Percentiles rank a stretch among this genome's conserved stretches.
Evolutionary conservation across 1,140 invertebrate genomes (phyloP).

Genomic region (Papilio helenus): DNA sequence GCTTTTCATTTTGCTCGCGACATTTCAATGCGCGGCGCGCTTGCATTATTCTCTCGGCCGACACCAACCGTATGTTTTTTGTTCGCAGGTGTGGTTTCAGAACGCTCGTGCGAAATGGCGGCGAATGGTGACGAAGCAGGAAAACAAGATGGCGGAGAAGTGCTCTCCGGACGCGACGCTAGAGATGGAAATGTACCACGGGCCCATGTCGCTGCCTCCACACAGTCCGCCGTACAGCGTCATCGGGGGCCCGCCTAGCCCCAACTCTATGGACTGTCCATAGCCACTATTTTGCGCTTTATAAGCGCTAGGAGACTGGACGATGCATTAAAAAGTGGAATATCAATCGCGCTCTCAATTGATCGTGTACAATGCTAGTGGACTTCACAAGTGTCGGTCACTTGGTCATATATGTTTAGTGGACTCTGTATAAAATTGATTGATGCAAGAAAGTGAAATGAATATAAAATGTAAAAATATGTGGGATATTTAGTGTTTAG

Average conservation of each 20-base stretch:
- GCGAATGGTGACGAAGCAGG: slow-evolving; percentile 94
- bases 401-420: slow-evolving; percentile 34
- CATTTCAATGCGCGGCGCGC: slow-evolving; percentile 52
- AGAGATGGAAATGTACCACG: slow-evolving; percentile 84
- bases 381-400: slow-evolving; percentile 38
- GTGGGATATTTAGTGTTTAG: background rate
- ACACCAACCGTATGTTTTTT: slow-evolving; percentile 69
- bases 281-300: slow-evolving; percentile 78
- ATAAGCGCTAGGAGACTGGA: slow-evolving; percentile 68
- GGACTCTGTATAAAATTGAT: slow-evolving; percentile 29
- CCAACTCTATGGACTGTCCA: slow-evolving; percentile 80
- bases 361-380: slow-evolving; percentile 49
- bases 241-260: slow-evolving; percentile 77
- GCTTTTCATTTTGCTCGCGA: slow-evolving; percentile 60
- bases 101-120: slow-evolving; percentile 99
- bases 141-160: slow-evolving; percentile 88
- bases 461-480: slow-evolving; percentile 1
- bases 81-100: slow-evolving; percentile 98
- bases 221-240: slow-evolving; percentile 80
- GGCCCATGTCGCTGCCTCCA: slow-evolving; percentile 80
- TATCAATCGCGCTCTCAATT: slow-evolving; percentile 44
- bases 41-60: slow-evolving; percentile 55
- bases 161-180: slow-evolving; percentile 84
- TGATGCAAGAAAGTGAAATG: background rate
- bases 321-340: slow-evolving; percentile 49